A percentile compares a stretch with the other conserved stretches of the same genome.
Conservation (phyloP, 2,113 vertebrate species). For the Gavia stellata region DNA sequence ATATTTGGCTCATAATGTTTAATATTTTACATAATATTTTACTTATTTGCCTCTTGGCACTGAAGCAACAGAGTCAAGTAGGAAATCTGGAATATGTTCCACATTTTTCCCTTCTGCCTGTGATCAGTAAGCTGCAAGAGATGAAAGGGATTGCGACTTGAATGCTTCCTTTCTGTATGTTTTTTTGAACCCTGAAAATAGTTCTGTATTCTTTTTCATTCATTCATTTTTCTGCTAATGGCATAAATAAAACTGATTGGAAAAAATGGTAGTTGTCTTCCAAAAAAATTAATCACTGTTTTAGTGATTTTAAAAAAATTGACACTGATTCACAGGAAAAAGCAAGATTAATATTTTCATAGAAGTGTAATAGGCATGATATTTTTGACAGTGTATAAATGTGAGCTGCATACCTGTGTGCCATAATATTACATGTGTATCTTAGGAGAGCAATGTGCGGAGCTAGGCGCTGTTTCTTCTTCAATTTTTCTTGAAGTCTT, state of each 20-base stretch:
- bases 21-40: constrained; percentile 62
- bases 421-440: neutral
- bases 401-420: neutral
- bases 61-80: constrained; percentile 24
- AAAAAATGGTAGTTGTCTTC: neutral
- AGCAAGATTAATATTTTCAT: neutral
- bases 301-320: neutral
- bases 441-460: neutral
- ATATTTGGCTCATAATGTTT: constrained; percentile 40
- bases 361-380: neutral
- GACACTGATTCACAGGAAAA: neutral
- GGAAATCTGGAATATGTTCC: constrained; percentile 57
- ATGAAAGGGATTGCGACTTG: constrained; percentile 21
- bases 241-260: neutral
- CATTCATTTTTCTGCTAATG: neutral
- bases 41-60: constrained; percentile 46
- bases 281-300: neutral
- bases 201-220: neutral
- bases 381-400: neutral
- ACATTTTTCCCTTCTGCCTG: constrained; percentile 49
- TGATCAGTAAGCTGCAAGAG: constrained; percentile 51
- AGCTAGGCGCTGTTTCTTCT: neutral
- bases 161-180: constrained; percentile 43
- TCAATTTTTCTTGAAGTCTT: neutral
- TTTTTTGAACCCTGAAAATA: neutral